Percentiles rank a stretch among this genome's conserved stretches.
phyloP scores from a whole-genome alignment of 2,113 vertebrate genomes.

The Aptenodytes patagonicus region DNA sequence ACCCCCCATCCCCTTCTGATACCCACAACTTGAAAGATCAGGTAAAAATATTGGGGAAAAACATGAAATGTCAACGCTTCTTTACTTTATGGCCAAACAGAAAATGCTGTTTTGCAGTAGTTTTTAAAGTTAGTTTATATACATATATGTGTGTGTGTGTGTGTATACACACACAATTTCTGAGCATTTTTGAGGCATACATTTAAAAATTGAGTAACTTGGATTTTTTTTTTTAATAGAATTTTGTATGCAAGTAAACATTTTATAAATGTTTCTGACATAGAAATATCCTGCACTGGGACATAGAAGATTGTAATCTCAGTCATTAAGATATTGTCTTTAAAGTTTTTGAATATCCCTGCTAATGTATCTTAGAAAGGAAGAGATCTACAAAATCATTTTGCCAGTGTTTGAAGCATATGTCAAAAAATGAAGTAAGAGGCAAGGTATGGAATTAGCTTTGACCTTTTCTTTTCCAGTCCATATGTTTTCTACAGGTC shows the following conservation, averaged over 20 bases:
- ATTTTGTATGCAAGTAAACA: neutral
- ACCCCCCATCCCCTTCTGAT: neutral
- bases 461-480: neutral
- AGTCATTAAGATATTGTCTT: neutral
- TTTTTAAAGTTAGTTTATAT: neutral
- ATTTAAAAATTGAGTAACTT: neutral
- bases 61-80: neutral
- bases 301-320: neutral
- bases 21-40: neutral
- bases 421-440: neutral
- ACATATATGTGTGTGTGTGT: accelerated
- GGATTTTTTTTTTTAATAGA: neutral
- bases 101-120: neutral
- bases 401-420: neutral
- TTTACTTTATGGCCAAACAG: neutral
- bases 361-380: neutral
- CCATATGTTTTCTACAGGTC: neutral
- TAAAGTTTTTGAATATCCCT: neutral
- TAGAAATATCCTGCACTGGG: neutral
- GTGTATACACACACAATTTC: neutral
- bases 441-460: neutral
- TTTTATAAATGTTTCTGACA: neutral
- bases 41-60: neutral
- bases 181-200: neutral
- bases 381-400: neutral